Conservation (phyloP, 2,888 invertebrate species). For the Phortica magna region DNA sequence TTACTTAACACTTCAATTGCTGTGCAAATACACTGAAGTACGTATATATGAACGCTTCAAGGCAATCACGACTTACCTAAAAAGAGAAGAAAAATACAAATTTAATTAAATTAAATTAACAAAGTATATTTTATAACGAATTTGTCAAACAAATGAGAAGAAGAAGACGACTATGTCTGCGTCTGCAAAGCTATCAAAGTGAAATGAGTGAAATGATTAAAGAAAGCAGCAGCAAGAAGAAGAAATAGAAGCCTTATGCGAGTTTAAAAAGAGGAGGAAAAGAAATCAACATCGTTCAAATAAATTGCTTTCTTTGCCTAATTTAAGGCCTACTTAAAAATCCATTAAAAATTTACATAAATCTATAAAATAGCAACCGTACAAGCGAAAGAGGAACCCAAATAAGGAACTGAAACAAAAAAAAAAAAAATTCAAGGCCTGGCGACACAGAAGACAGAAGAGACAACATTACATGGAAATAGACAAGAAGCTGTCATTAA, state of each 20-base stretch:
- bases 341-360: conserved; percentile 74
- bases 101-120: conserved; percentile 51
- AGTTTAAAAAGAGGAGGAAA: not conserved
- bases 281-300: conserved; percentile 50
- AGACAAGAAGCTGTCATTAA: conserved; percentile 71
- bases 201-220: conserved; percentile 25
- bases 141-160: conserved; percentile 16
- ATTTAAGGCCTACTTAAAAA: conserved; percentile 72
- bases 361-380: conserved; percentile 57
- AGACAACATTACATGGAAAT: conserved; percentile 44
- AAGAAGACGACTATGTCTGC: not conserved
- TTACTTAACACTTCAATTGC: too few species aligned
- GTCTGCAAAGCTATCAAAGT: not conserved
- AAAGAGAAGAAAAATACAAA: conserved; percentile 51
- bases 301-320: conserved; percentile 65
- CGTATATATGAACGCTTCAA: not conserved
- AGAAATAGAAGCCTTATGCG: not conserved
- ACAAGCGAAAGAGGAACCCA: conserved; percentile 33
- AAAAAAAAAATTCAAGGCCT: conserved; percentile 26
- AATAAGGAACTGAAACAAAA: not conserved
- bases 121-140: not conserved
- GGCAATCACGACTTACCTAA: conserved; percentile 57
- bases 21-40: too few species aligned
- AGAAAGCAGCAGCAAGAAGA: conserved; percentile 1
- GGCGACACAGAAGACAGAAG: not conserved